phyloP scores from a whole-genome alignment of 2,113 vertebrate species.

The Aix galericulata region DNA sequence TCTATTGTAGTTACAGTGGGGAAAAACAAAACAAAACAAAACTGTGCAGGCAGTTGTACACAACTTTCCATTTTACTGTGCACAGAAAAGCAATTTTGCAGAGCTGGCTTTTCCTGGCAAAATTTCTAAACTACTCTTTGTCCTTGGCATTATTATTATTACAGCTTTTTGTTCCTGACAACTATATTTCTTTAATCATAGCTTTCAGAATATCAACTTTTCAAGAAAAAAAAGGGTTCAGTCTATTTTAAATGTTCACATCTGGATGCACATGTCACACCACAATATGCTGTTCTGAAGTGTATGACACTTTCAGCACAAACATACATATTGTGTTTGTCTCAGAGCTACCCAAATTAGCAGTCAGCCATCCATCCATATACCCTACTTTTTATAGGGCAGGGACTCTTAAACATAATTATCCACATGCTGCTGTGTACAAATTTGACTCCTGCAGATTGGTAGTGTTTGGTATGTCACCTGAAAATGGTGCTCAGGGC shows the following conservation, averaged over 20 bases:
- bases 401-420: conserved; percentile 2
- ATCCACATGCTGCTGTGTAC: not conserved
- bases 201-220: conserved; percentile 6
- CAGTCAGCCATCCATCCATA: not conserved
- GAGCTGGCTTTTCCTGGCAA: not conserved
- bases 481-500: not conserved
- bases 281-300: not conserved
- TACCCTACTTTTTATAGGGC: not conserved
- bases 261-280: conserved; percentile 33
- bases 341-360: conserved; percentile 39
- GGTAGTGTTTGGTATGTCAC: not conserved
- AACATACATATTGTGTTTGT: not conserved
- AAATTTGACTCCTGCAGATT: not conserved
- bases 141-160: conserved; percentile 26
- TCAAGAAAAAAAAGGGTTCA: not conserved
- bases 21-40: not conserved
- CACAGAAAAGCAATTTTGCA: not conserved
- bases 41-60: not conserved
- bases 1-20: not conserved
- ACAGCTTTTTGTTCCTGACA: not conserved
- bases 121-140: conserved; percentile 9
- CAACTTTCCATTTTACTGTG: not conserved
- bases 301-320: not conserved
- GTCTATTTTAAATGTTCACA: conserved; percentile 51
- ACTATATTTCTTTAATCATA: conserved; percentile 46